phyloP scores from a whole-genome alignment of 2,888 invertebrate genomes.

The Tetheella fluctuosa region DNA sequence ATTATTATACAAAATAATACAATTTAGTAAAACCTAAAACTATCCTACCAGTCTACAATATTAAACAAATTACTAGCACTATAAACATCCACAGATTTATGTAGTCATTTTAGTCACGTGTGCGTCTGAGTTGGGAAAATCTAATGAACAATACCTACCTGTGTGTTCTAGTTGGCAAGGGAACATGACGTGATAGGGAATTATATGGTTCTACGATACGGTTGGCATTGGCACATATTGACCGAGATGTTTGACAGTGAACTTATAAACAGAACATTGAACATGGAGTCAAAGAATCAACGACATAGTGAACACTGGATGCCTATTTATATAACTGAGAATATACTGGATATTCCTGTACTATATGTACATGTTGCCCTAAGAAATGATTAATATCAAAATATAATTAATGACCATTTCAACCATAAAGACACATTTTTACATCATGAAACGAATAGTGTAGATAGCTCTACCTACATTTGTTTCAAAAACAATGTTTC shows the following conservation, averaged over 20 bases:
- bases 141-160: not conserved
- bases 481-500: too few relatives aligned
- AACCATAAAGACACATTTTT: too few relatives aligned
- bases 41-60: not conserved
- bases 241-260: not conserved
- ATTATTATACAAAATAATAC: too few relatives aligned
- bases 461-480: too few relatives aligned
- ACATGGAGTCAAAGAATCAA: not conserved
- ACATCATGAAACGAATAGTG: too few relatives aligned
- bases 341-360: too few relatives aligned
- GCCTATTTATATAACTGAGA: not conserved
- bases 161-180: not conserved
- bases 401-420: too few relatives aligned
- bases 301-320: not conserved
- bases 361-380: too few relatives aligned
- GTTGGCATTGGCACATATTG: slow-evolving; percentile 3
- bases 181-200: not conserved
- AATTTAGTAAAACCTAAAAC: too few relatives aligned
- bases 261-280: not conserved
- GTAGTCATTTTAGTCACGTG: slow-evolving; percentile 1
- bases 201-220: not conserved
- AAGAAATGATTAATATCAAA: too few relatives aligned
- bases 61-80: not conserved
- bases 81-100: not conserved
- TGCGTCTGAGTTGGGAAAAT: not conserved